Percentiles rank a stretch among this genome's conserved stretches.
phyloP scores from a whole-genome alignment of 1,140 invertebrate genomes.

The Papilio machaon region DNA sequence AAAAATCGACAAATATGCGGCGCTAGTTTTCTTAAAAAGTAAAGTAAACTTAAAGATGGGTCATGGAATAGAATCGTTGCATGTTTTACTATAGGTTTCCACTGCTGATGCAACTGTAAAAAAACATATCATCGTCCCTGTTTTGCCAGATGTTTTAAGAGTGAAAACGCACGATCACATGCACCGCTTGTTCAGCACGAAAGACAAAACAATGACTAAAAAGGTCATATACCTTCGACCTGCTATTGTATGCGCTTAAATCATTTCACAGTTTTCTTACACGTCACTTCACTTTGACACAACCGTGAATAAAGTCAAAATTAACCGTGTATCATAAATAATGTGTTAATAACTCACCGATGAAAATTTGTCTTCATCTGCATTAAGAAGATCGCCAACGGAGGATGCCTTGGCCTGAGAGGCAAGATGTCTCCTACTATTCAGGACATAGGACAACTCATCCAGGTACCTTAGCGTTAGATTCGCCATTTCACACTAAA shows the following conservation, averaged over 20 bases:
- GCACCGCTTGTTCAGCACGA: background rate
- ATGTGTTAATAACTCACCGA: constrained; percentile 58
- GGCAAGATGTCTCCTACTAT: constrained; percentile 68
- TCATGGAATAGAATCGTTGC: background rate
- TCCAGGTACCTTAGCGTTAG: constrained; percentile 78
- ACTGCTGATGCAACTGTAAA: too few species aligned
- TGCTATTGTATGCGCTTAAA: constrained; percentile 38
- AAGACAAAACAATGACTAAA: constrained; percentile 43
- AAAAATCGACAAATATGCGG: too few species aligned
- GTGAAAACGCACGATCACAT: background rate
- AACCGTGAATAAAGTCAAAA: constrained; percentile 29
- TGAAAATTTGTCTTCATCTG: constrained; percentile 71
- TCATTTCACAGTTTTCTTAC: constrained; percentile 37
- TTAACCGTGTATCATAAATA: constrained; percentile 23
- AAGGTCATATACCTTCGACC: constrained; percentile 46
- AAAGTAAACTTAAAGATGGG: too few species aligned
- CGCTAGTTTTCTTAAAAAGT: too few species aligned
- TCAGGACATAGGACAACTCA: constrained; percentile 78
- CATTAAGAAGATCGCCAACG: constrained; percentile 75
- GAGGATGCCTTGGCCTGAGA: constrained; percentile 74
- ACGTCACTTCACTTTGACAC: constrained; percentile 6
- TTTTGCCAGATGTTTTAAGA: background rate
- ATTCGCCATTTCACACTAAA: constrained; percentile 70
- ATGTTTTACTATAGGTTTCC: background rate
- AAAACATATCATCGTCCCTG: too few species aligned